phyloP scores from a whole-genome alignment of 2,888 invertebrate genomes.

The Horisme vitalbata region DNA sequence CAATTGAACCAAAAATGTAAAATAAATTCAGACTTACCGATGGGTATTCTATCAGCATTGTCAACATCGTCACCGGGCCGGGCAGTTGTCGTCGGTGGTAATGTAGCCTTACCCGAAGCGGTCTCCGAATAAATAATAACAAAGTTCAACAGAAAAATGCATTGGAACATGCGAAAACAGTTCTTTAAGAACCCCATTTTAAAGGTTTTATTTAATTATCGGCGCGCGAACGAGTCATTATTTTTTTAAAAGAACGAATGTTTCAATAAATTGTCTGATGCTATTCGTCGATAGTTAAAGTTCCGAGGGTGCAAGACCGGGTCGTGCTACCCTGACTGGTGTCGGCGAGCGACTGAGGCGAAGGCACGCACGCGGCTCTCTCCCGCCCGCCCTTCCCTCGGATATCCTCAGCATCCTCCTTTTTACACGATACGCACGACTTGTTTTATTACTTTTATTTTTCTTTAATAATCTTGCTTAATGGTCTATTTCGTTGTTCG shows the following conservation, averaged over 20 bases:
- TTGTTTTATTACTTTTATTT: constrained; percentile 78
- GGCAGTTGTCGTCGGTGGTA: neutral
- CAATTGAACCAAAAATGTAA: too few species aligned
- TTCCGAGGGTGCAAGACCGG: neutral
- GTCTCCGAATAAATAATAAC: neutral
- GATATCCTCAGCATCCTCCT: constrained; percentile 48
- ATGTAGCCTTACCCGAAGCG: neutral
- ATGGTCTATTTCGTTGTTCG: constrained; percentile 69
- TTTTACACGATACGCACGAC: constrained; percentile 66
- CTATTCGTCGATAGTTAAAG: constrained; percentile 6
- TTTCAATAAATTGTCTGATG: too few species aligned
- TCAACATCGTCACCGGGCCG: neutral
- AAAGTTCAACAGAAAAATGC: constrained; percentile 1
- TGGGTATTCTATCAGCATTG: constrained; percentile 1
- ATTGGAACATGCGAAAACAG: neutral
- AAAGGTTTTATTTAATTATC: neutral
- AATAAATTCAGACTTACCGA: too few species aligned
- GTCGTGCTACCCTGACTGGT: constrained; percentile 16
- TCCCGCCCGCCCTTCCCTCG: constrained; percentile 56
- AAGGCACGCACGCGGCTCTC: constrained; percentile 37
- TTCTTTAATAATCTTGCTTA: constrained; percentile 77
- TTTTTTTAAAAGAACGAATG: constrained; percentile 1
- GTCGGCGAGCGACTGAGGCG: constrained; percentile 60
- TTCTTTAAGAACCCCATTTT: constrained; percentile 7
- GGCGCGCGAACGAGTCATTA: neutral